Evolutionary conservation across 2,888 invertebrate species (phyloP).

Genomic region (Cremastinae sp.): DNA sequence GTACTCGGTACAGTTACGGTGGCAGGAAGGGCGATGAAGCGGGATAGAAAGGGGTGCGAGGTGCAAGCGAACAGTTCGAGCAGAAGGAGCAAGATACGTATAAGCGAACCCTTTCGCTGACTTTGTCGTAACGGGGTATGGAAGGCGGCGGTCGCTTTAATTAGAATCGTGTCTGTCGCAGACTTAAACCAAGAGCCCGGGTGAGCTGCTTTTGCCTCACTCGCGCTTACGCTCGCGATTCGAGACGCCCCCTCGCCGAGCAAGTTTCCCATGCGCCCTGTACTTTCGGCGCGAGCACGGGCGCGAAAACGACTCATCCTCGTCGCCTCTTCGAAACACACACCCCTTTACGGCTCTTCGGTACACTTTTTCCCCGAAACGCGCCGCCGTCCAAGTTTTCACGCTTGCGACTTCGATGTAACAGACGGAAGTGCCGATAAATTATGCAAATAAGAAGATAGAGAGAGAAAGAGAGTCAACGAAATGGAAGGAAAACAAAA

Average conservation of each 20-base stretch:
- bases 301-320: slow-evolving; percentile 7
- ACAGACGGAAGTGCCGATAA: no score
- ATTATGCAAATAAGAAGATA: no score
- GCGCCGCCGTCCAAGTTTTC: no score
- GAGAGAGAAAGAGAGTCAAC: no score
- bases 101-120: slow-evolving; percentile 41
- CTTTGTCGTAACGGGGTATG: slow-evolving; percentile 42
- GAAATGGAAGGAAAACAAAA: no score
- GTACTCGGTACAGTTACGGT: slow-evolving; percentile 32
- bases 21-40: slow-evolving; percentile 6
- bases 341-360: background rate
- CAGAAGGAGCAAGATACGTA: slow-evolving; percentile 50
- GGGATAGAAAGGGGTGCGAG: slow-evolving; percentile 50
- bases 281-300: slow-evolving; percentile 23
- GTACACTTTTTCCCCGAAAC: background rate
- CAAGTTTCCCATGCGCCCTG: slow-evolving; percentile 38
- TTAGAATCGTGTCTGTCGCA: slow-evolving; percentile 73
- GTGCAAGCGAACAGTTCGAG: slow-evolving; percentile 46
- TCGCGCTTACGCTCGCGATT: slow-evolving; percentile 50
- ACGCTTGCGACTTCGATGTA: no score
- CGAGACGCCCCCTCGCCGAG: slow-evolving; percentile 35
- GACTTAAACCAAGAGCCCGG: slow-evolving; percentile 65
- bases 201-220: slow-evolving; percentile 50
- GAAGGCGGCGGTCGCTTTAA: slow-evolving; percentile 67
- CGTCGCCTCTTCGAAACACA: slow-evolving; percentile 16